Evolutionary conservation across 2,888 invertebrate genomes (phyloP).

Genomic region (Calliphora vomitoria): DNA sequence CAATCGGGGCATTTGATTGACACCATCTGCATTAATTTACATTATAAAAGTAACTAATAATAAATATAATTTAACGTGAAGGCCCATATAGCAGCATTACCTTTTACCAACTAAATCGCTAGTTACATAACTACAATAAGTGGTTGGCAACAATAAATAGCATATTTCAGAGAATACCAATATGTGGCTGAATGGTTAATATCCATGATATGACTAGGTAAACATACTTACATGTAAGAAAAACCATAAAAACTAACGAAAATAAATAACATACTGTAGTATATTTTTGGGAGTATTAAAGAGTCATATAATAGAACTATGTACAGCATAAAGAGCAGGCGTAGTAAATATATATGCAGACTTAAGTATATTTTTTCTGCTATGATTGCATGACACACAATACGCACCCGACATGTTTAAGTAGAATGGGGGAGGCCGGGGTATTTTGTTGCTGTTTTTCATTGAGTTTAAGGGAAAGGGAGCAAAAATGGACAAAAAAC

Average conservation of each 20-base stretch:
- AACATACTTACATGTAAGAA: neutral
- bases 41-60: too few species aligned
- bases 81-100: too few species aligned
- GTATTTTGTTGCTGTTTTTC: neutral
- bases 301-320: neutral
- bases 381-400: slow-evolving; percentile 24
- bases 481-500: neutral
- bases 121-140: too few species aligned
- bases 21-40: too few species aligned
- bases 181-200: too few species aligned
- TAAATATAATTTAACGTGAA: too few species aligned
- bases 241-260: neutral
- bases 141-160: too few species aligned
- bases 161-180: too few species aligned
- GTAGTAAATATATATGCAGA: neutral
- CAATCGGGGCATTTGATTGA: too few species aligned
- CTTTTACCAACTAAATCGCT: too few species aligned
- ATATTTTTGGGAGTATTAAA: neutral
- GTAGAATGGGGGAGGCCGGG: neutral
- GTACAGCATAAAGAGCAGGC: slow-evolving; percentile 30
- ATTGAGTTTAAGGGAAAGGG: neutral
- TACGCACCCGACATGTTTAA: slow-evolving; percentile 1
- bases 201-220: too few species aligned
- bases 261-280: neutral
- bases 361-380: neutral